phyloP scores from a whole-genome alignment of 2,113 vertebrate genomes.

The Pelmatolapia mariae region DNA sequence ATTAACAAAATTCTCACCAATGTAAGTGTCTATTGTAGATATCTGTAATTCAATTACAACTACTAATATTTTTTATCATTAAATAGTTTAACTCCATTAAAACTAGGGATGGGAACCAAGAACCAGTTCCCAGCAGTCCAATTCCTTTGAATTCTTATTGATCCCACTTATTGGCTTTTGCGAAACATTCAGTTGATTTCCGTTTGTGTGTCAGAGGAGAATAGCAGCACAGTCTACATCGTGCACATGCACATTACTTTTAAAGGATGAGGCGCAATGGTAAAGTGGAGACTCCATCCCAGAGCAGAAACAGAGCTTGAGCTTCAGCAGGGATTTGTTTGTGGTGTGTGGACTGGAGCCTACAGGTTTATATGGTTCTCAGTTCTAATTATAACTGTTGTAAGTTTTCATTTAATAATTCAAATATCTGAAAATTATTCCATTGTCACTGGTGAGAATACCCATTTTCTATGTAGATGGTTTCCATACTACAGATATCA shows the following conservation, averaged over 20 bases:
- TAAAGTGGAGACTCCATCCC: background rate
- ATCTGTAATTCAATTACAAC: background rate
- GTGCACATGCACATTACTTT: fast-evolving
- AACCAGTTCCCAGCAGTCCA: background rate
- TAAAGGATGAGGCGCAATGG: background rate
- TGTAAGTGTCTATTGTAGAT: background rate
- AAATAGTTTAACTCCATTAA: background rate
- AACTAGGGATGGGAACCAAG: background rate
- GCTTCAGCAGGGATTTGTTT: background rate
- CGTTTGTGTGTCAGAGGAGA: background rate
- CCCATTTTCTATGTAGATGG: fast-evolving
- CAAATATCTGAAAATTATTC: background rate
- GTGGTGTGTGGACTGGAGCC: background rate
- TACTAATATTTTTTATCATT: background rate
- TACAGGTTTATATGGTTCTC: fast-evolving
- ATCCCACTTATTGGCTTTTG: background rate
- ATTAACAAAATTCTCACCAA: background rate
- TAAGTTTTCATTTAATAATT: background rate
- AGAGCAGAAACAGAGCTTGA: background rate
- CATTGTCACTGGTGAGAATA: background rate
- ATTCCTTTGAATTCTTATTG: background rate
- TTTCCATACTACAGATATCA: background rate
- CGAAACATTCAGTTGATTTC: background rate
- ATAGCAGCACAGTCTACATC: background rate
- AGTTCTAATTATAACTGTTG: background rate